phyloP scores from a whole-genome alignment of 1,140 invertebrate genomes.

The Pararge aegeria region DNA sequence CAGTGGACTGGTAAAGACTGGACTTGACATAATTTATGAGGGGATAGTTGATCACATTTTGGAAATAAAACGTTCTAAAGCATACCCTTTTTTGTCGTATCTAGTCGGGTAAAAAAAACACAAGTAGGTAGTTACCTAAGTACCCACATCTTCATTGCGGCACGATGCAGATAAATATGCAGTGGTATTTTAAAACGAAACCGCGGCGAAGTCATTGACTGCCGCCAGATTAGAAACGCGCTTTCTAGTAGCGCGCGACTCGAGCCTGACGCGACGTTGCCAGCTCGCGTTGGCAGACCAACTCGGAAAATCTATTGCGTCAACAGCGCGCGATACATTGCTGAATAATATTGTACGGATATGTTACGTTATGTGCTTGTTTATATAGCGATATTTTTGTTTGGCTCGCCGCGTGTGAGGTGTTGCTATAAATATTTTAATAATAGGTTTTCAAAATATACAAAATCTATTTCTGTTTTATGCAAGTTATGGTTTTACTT shows the following conservation, averaged over 20 bases:
- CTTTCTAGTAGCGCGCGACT: conserved; percentile 65
- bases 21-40: too few relatives aligned
- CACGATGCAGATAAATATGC: conserved; percentile 19
- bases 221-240: conserved; percentile 72
- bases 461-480: too few relatives aligned
- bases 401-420: too few relatives aligned
- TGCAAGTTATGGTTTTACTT: too few relatives aligned
- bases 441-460: too few relatives aligned
- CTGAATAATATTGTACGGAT: conserved; percentile 21
- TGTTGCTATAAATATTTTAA: too few relatives aligned
- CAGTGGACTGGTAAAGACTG: too few relatives aligned
- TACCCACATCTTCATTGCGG: not conserved
- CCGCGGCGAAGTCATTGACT: conserved; percentile 68
- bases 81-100: too few relatives aligned
- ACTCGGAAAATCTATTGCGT: conserved; percentile 38
- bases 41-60: too few relatives aligned
- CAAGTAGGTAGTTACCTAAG: too few relatives aligned
- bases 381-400: not conserved
- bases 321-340: conserved; percentile 11
- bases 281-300: conserved; percentile 36
- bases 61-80: too few relatives aligned
- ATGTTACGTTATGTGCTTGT: not conserved
- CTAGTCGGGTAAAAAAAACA: too few relatives aligned
- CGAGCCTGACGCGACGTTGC: conserved; percentile 56
- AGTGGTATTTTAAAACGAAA: conserved; percentile 39